Base-by-base conservation (phyloP, 2,797 vertebrate genomes). In the Salarias fasciatus region DNA sequence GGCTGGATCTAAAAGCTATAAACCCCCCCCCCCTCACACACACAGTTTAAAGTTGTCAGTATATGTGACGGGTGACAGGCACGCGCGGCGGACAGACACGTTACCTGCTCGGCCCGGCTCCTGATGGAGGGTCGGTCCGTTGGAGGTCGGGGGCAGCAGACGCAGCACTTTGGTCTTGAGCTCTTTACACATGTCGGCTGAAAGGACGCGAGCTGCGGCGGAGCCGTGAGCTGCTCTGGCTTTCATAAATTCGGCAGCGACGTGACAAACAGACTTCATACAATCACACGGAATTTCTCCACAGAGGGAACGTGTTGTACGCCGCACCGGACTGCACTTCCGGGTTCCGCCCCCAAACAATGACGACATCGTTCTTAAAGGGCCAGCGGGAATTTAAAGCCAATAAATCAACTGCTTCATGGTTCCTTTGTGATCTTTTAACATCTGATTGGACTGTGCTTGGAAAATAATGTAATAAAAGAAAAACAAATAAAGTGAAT, bases 121-220 rank as follows among this genome's bases (percentile, higher is more conserved):
- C 30, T 13, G 33, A 0, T 31, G 63, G 1, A 52, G 30, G 1
- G 54, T 58, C 24, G 73, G 87, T 5, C 86, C 87, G 11, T 79
- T 84, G 12, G 41, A 11, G 18, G 45, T 63, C 44, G 55, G 68
- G 7, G 82, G 70, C 0, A 44, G 15, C 38, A 93, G 61, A 29
- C 69, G 83, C 70, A 95, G 53, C 24, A 95, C 72, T 66, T 83
- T 90, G 4, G 88, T 87, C 70, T 88, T 90, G 2, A 88, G 80
- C 44, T 91, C 91, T 72, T 92, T 91, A 30, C 88, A 89, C 90
- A 93, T 92, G 0, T 60, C 52, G 28, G n/a, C 52, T 36, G 31
- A 30, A 42, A 24, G 53, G 12, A 10, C 40, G 24, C 14, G 45
- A 46, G 52, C 53, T 1, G 41, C 43, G 5, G 43, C 48, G n/a